phyloP scores from a whole-genome alignment of 2,113 vertebrate genomes.

The Tetrao urogallus region DNA sequence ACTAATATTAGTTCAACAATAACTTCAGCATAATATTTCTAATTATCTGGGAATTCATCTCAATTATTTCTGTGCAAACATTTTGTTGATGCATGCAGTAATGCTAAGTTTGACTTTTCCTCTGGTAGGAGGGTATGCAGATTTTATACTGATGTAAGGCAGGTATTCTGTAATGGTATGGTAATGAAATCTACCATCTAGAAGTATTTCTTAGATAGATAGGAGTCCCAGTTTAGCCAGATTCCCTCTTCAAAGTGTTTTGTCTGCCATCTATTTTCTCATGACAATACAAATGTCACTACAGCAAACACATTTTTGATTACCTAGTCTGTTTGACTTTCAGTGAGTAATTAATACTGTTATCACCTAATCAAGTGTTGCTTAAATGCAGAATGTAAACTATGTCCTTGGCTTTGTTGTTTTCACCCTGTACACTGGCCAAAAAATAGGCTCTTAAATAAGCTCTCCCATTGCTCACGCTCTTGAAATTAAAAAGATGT shows the following conservation, averaged over 20 bases:
- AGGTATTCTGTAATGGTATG: accelerated
- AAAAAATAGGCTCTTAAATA: background rate
- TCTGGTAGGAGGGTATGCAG: background rate
- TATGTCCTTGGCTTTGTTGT: constrained; percentile 16
- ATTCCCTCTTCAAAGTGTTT: background rate
- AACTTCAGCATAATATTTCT: background rate
- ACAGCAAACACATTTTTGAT: constrained; percentile 44
- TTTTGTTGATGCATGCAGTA: background rate
- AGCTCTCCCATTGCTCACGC: background rate
- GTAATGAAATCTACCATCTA: background rate
- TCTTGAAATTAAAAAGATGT: background rate
- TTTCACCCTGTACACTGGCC: background rate
- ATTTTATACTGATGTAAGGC: too few species aligned
- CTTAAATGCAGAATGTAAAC: constrained; percentile 44
- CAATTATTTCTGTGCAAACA: background rate
- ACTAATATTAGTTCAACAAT: background rate
- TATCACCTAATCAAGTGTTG: constrained; percentile 45
- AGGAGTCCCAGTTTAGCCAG: background rate
- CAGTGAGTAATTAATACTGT: constrained; percentile 47
- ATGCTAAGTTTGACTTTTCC: background rate
- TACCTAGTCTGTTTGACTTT: background rate
- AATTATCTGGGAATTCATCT: background rate
- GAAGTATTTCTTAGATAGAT: background rate
- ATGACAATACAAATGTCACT: background rate
- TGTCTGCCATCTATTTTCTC: background rate